Base-by-base conservation (phyloP, 1,140 invertebrate genomes). In the Marisa cornuarietis region DNA sequence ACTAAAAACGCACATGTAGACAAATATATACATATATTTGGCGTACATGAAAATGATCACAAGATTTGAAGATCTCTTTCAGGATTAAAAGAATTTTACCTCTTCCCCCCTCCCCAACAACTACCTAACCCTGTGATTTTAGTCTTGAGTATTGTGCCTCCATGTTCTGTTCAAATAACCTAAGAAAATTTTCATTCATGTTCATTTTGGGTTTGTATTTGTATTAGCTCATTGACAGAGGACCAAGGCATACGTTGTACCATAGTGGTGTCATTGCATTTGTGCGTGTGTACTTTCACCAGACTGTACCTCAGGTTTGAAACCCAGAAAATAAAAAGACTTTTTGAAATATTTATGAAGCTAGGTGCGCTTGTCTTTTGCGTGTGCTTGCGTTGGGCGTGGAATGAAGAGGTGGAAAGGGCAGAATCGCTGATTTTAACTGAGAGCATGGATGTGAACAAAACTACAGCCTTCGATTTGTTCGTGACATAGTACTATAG, bases 261-360 rank as follows among this genome's bases (percentile, higher is more conserved):
- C 54, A 58, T 58, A 58, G 54, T 58, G 54, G 54, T 14, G 54
- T 58, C 54, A 58, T 58, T 58, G 54, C 54, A 61, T 74, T 74
- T 76, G 58, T 76, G 18, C 51, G 74, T 49, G 61, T 76, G 20
- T 42, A 49, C 62, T 76, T 63, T 76, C 74, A 76, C 74, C 74
- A 76, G 74, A 54, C 74, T 76, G 74, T 76, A 76, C 74, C 74
- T 76, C 74, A 76, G 74, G 74, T 76, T 76, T 76, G 58, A 61
- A 76, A 63, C 62, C 74, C 74, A 76, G 65, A 49, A 76, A 76
- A 76, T 24, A 61, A 54, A 76, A 63, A 54, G 72, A 76, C 20
- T 76, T 76, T 76, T 76, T 65, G 65, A 76, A 76, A 61, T 49
- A 51, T 58, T 58, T 18, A 42, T 42, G 31, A 42, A 42, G 31